Base-by-base conservation (phyloP, 2,113 vertebrate genomes). In the Pseudorhombus dupliciocellatus region DNA sequence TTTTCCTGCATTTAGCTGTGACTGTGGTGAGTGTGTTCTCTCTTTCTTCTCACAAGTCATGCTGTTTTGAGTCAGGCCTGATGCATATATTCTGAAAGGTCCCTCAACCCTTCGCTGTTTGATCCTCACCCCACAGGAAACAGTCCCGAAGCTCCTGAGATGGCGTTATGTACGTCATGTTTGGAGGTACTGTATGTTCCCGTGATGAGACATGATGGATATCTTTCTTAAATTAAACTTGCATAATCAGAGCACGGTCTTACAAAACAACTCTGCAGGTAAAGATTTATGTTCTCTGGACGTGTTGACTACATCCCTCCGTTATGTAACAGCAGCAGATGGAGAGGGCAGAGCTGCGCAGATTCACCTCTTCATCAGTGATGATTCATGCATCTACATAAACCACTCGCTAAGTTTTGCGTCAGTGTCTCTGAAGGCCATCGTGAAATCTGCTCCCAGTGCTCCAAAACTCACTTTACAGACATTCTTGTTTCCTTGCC, bases 291-390 rank as follows among this genome's bases (percentile, higher is more conserved):
- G 50, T 57, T 67, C 6, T 67, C 7, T 8, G 26, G 28, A 51
- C 42, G 4, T 48, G 5, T 24, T 42, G 2, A 80, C 50, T 48
- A 21, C 61, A 56, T 22, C 53, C 34, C 60, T 65, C 16, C 56
- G 44, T 84, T 83, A 73, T 55, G 61, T n/a, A 88, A 81, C 66
- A 12, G 51, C 55, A 70, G 57, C 84, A 86, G 79, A 84, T 80
- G 78, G 83, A 54, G 60, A 51, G 22, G 62, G 63, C 26, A 48
- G 18, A 61, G 51, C 16, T 54, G 46, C 3, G 15, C 44, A 40
- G 58, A 65, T 25, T 74, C 63, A 67, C 44, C 18, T 71, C 55
- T 73, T 81, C 28, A 9, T 30, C 40, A 73, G 53, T 56, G 55
- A 60, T 74, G 69, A 80, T 58, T 73, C 50, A 83, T 58, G 18